Evolutionary conservation across 1,140 invertebrate species (phyloP), one percentile per base, ranked within the genome.

Genomic region (Tachypleus tridentatus): DNA sequence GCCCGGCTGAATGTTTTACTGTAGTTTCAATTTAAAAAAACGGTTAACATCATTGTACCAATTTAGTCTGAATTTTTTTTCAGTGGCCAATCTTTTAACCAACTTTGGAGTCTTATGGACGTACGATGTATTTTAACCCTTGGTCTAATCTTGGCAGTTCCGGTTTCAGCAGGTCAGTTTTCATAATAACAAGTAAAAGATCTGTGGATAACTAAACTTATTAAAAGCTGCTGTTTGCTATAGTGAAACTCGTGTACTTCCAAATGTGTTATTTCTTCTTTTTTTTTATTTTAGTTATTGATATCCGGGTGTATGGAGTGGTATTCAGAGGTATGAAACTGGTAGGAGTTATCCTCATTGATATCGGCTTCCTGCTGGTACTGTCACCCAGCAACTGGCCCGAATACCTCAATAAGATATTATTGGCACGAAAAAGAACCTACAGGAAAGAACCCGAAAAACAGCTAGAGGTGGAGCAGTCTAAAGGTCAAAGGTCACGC

Each of bases 321-420:
- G 81, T 86, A 70, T 96, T 96, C 77, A 85, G 88, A 72, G 92
- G 91, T 29, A 97, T 96, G 92, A 93, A 95, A 80, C 78, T 96
- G 68, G 88, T 91, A 49, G 92, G 92, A 62, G 89, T 95, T 73
- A 87, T 95, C 65, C 79, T 95, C 11, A 93, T 95, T 72, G 63
- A 66, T 0, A 66, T 74, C 47, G 74, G 75, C 4, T 72, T 75
- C 57, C 29, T 75, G 58, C 60, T 96, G 54, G 91, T 95, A 62
- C 89, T 96, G 84, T 90, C 96, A 71, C 93, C 92, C 3, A 88
- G 93, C 75, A 93, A 95, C 77, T 97, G 93, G 93, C 91, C 92
- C 4, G 87, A 93, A 74, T 94, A 93, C 75, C 91, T 94, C 74
- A 92, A 89, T 69, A 29, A 29, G 29, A 29, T 29, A 29, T 82